Evolutionary conservation across 2,888 invertebrate genomes (phyloP), one percentile per base, ranked within the genome.

Genomic region (Drosophila trichaetosa): DNA sequence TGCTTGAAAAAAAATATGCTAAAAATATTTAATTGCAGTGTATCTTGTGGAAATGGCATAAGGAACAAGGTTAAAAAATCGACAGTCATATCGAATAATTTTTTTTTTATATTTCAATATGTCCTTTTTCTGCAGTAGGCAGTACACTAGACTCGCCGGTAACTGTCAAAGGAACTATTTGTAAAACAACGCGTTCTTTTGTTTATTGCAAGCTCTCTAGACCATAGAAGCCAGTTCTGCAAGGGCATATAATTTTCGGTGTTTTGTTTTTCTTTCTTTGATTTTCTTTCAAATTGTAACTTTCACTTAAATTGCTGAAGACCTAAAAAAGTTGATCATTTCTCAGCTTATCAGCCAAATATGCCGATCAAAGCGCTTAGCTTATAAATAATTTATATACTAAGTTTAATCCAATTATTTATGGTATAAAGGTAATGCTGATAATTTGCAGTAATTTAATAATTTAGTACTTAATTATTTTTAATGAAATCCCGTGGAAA

Each of bases 11-110:
- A n/a, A 29, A 29, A 36, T 18, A 29, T n/a, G 27, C 34, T 24
- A 10, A 10, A 18, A 24, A 40, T 8, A 11, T 16, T 29, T 6
- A 48, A 33, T 33, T 40, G 21, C 64, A 18, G 6, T 8, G 21
- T 18, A 24, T 24, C 18, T 34, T 29, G 24, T n/a, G 13, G 18
- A 18, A 21, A n/a, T 7, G 6, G 5, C 6, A 11, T 7, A n/a
- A 18, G 16, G 6, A n/a, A 18, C 13, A 51, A 38, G 10, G 8
- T n/a, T 21, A 27, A 29, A 40, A 49, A 18, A 31, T 46, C 27
- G 18, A 31, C 52, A 56, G 46, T 38, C 13, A 49, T 63, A 63
- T 51, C 10, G 53, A 73, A 62, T 74, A 51, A 67, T 4, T 46
- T 21, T 13, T 16, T 36, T 21, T 13, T 7, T 3, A 13, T 13